These are phyloP conservation scores for Rhizomys pruinosus DNA, from an alignment of 2,113 vertebrate species.

Conservation along the genomic window DNA sequence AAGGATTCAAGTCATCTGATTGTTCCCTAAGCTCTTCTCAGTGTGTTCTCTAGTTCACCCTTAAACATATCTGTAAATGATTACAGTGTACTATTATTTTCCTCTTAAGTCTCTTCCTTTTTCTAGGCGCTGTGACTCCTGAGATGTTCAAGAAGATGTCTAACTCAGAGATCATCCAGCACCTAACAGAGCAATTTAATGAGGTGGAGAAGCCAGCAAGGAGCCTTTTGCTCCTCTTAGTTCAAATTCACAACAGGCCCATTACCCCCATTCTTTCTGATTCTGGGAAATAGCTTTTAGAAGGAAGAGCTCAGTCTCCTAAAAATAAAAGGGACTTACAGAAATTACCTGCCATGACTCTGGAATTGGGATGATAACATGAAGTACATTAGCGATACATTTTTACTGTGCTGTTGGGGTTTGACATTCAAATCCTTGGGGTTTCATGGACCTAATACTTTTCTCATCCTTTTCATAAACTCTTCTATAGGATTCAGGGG, in stretches of 20 bases:
- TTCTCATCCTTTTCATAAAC: slow-evolving; percentile 2
- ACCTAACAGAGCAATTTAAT: slow-evolving; percentile 91
- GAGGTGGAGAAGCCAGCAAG: slow-evolving; percentile 86
- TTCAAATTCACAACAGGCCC: slow-evolving; percentile 1
- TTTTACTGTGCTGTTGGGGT: slow-evolving; percentile 31
- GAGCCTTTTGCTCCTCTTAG: slow-evolving; percentile 29
- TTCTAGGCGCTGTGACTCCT: slow-evolving; percentile 87
- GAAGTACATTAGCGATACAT: not conserved
- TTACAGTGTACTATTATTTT: not conserved
- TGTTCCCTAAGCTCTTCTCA: slow-evolving; percentile 1
- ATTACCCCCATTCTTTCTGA: not conserved
- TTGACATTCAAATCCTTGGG: not conserved
- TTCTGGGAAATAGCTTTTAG: slow-evolving; percentile 58
- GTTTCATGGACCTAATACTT: slow-evolving; percentile 12
- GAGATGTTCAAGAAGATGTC: slow-evolving; percentile 91
- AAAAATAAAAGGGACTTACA: slow-evolving; percentile 6
- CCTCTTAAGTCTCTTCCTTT: slow-evolving; percentile 36
- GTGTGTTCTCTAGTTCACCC: not conserved
- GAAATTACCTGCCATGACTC: not conserved
- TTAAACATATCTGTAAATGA: slow-evolving; percentile 40
- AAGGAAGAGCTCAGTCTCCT: slow-evolving; percentile 10
- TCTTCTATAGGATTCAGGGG: slow-evolving; percentile 85
- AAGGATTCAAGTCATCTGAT: slow-evolving; percentile 38
- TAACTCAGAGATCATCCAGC: slow-evolving; percentile 91
- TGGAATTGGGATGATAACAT: slow-evolving; percentile 14